Evolutionary conservation across 2,797 vertebrate genomes (phyloP).

Genomic region (Uromys caudimaculatus): DNA sequence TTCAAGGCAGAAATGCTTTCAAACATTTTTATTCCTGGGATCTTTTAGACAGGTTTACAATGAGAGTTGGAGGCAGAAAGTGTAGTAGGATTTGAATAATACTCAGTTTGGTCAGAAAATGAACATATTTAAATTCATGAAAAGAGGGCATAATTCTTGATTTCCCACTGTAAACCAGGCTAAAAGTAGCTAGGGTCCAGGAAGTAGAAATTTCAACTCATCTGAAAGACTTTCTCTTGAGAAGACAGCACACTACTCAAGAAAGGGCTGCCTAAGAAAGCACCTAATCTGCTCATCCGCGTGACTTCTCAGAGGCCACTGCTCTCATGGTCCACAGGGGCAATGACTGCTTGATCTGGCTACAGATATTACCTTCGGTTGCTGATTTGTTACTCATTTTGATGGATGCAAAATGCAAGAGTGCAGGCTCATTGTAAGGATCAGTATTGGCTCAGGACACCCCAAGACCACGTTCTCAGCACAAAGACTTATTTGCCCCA

Average conservation of each 20-base stretch:
- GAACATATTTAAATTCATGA: neutral
- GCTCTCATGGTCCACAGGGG: no score
- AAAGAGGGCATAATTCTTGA: neutral
- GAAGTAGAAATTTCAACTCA: neutral
- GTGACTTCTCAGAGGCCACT: neutral
- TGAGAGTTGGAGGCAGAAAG: neutral
- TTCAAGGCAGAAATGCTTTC: neutral
- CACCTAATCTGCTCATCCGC: neutral
- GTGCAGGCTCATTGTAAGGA: neutral
- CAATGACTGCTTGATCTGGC: neutral
- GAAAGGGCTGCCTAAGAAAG: neutral
- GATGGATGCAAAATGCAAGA: neutral
- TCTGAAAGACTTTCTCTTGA: neutral
- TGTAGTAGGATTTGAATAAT: neutral
- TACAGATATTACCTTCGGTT: neutral
- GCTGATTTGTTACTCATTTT: neutral
- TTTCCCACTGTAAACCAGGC: neutral
- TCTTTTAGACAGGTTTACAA: neutral
- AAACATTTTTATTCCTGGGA: neutral
- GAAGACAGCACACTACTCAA: neutral
- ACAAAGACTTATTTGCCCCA: neutral
- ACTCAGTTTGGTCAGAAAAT: neutral
- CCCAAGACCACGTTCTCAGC: neutral
- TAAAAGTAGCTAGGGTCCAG: neutral
- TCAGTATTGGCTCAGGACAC: neutral